Evolutionary conservation across 1,140 invertebrate species (phyloP).

Genomic region (Ceratosolen solmsi): DNA sequence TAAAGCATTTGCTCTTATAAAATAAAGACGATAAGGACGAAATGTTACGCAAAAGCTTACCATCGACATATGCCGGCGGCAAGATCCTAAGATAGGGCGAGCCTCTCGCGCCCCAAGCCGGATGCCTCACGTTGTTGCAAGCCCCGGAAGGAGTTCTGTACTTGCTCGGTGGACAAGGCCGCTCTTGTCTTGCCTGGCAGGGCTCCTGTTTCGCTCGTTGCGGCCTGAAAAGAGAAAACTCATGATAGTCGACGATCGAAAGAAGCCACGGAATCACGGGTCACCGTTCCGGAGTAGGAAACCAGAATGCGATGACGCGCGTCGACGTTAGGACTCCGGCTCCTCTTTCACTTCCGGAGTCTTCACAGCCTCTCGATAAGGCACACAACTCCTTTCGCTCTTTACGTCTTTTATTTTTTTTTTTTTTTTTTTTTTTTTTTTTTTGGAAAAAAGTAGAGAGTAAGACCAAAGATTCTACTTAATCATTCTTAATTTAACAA

Average conservation of each 20-base stretch:
- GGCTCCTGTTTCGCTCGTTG: constrained; percentile 40
- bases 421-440: too few species aligned
- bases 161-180: constrained; percentile 82
- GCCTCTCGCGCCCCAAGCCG: constrained; percentile 89
- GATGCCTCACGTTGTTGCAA: constrained; percentile 95
- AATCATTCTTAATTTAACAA: too few species aligned
- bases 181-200: constrained; percentile 63
- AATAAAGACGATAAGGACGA: too few species aligned
- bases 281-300: not conserved
- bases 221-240: constrained; percentile 28
- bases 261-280: not conserved
- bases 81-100: constrained; percentile 87
- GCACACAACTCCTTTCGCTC: not conserved
- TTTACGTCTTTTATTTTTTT: not conserved
- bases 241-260: not conserved
- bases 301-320: not conserved
- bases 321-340: not conserved
- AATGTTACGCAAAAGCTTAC: constrained; percentile 76
- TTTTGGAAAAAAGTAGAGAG: too few species aligned
- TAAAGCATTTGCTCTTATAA: too few species aligned
- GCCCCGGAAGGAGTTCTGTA: constrained; percentile 89
- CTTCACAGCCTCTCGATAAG: not conserved
- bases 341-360: constrained; percentile 28
- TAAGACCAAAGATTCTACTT: too few species aligned
- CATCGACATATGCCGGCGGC: constrained; percentile 87